Percentiles rank a stretch among this genome's conserved stretches.
phyloP scores from a whole-genome alignment of 2,113 vertebrate genomes.

The Spea bombifrons region DNA sequence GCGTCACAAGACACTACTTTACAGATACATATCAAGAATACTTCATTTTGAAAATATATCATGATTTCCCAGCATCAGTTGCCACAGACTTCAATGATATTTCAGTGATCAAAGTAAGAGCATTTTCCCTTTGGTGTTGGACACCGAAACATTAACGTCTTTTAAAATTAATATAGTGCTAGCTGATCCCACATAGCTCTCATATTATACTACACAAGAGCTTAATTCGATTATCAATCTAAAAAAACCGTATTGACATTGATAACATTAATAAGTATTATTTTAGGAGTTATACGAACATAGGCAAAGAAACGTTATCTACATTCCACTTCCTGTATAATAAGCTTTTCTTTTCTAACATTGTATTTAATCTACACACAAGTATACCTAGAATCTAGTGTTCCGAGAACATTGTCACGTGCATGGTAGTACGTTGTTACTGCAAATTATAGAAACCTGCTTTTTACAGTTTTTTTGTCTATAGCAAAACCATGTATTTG shows the following conservation, averaged over 20 bases:
- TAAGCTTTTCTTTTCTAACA: no score
- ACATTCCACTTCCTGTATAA: no score
- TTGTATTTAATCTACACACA: no score
- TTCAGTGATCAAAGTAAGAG: slow-evolving; percentile 37
- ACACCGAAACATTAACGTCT: slow-evolving; percentile 30
- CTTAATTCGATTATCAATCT: slow-evolving; percentile 16
- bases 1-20: slow-evolving; percentile 41
- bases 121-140: slow-evolving; percentile 31
- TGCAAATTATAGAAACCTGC: no score
- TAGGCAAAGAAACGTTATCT: no score
- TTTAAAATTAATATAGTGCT: slow-evolving; percentile 40
- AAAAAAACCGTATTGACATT: no score
- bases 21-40: slow-evolving; percentile 43
- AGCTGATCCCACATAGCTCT: background rate
- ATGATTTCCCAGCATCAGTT: slow-evolving; percentile 32
- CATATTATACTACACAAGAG: slow-evolving; percentile 11
- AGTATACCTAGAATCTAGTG: no score
- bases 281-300: no score
- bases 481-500: background rate
- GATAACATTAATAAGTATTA: no score
- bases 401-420: no score
- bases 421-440: no score
- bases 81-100: slow-evolving; percentile 34
- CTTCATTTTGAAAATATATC: slow-evolving; percentile 38
- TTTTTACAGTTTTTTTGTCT: no score